A percentile compares a stretch with the other conserved stretches of the same genome.
Evolutionary conservation across 92 coral and sea anemone genomes (phyloP).

Genomic region (Zoanthus solanderi): DNA sequence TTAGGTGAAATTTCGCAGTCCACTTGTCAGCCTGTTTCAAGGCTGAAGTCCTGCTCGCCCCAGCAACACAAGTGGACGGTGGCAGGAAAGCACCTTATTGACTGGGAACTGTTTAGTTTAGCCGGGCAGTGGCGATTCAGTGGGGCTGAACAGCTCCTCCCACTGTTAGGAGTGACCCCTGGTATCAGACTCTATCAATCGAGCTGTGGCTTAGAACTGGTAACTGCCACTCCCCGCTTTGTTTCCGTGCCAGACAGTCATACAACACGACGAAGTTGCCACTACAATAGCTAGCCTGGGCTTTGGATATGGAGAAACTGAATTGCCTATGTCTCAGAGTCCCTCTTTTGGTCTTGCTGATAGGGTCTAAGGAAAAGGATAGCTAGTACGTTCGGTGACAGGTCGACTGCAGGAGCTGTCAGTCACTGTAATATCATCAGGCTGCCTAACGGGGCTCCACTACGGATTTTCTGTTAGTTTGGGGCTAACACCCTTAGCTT

Average conservation of each 20-base stretch:
- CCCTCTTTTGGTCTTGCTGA: no score
- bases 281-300: background rate
- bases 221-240: background rate
- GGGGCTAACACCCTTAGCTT: no score
- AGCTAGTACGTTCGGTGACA: no score
- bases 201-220: conserved; percentile 19
- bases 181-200: conserved; percentile 33
- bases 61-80: background rate
- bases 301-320: background rate
- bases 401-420: no score
- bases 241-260: no score
- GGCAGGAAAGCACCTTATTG: conserved; percentile 47
- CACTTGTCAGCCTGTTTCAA: background rate
- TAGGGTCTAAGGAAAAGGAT: no score
- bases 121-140: background rate
- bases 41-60: background rate
- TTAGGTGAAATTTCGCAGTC: background rate
- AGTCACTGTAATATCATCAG: no score
- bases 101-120: conserved; percentile 52
- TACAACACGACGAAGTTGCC: no score
- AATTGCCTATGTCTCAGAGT: no score
- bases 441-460: no score
- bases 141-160: conserved; percentile 12
- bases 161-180: conserved; percentile 43
- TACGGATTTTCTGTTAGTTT: no score